Evolutionary conservation across 2,888 invertebrate genomes (phyloP).

Genomic region (Eupithecia dodoneata): DNA sequence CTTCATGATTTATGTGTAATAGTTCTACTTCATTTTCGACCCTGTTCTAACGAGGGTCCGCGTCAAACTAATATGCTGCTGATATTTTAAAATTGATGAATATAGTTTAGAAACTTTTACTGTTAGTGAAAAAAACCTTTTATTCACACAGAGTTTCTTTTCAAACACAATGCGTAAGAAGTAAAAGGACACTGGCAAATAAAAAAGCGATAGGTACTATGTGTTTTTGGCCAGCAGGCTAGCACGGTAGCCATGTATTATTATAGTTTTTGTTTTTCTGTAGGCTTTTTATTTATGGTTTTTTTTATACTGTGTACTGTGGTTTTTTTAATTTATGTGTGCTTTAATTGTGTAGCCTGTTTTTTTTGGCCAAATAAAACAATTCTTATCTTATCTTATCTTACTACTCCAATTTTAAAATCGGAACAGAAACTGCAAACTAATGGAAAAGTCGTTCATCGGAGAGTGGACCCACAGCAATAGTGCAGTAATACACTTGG

Average conservation of each 20-base stretch:
- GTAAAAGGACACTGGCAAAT: neutral
- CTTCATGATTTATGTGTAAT: slow-evolving; percentile 80
- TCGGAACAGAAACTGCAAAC: slow-evolving; percentile 32
- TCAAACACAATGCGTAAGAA: neutral
- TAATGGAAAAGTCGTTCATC: slow-evolving; percentile 40
- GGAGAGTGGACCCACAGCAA: slow-evolving; percentile 45
- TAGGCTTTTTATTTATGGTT: no score
- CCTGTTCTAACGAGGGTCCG: slow-evolving; percentile 46
- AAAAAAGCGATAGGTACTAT: neutral
- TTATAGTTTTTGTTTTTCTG: no score
- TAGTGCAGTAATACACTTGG: slow-evolving; percentile 70
- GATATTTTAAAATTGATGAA: slow-evolving; percentile 33
- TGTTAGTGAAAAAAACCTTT: neutral
- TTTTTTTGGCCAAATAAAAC: no score
- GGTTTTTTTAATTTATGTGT: no score
- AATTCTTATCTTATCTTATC: no score
- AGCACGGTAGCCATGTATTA: no score
- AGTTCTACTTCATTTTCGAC: slow-evolving; percentile 47
- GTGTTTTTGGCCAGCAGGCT: no score
- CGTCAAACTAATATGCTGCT: slow-evolving; percentile 44
- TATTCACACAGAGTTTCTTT: neutral
- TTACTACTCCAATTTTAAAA: slow-evolving; percentile 20
- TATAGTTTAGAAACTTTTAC: slow-evolving; percentile 4
- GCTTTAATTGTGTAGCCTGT: no score
- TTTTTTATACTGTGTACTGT: no score